phyloP scores from a whole-genome alignment of 2,113 vertebrate genomes.

The Brachirus orientalis region DNA sequence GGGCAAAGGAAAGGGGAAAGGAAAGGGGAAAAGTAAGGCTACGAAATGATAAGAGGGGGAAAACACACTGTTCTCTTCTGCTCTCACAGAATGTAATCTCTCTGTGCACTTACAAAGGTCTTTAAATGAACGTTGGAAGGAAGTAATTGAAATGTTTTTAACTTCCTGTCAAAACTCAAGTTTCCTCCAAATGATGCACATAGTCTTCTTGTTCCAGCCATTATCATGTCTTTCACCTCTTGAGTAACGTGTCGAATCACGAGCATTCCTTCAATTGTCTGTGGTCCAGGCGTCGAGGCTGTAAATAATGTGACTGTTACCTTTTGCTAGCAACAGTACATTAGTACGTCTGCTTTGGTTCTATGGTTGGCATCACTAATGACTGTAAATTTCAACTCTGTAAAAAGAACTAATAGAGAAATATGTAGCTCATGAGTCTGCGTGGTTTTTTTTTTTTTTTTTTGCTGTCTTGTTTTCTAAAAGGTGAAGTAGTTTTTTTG shows the following conservation, averaged over 20 bases:
- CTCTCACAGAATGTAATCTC: neutral
- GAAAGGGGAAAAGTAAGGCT: constrained; percentile 73
- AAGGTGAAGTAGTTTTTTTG: neutral
- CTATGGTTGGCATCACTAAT: constrained; percentile 10
- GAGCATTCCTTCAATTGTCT: constrained; percentile 5
- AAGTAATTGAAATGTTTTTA: neutral
- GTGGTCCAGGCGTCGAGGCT: constrained; percentile 16
- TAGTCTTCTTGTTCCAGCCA: neutral
- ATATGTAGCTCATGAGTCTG: constrained; percentile 13
- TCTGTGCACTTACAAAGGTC: constrained; percentile 25
- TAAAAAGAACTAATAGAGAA: constrained; percentile 58
- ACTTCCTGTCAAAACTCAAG: neutral
- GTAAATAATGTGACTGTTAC: constrained; percentile 65
- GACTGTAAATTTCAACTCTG: constrained; percentile 65
- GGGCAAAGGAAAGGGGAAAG: constrained; percentile 83
- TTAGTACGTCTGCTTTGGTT: constrained; percentile 17
- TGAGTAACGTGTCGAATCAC: constrained; percentile 1
- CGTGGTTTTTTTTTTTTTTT: neutral
- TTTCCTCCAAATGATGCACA: neutral
- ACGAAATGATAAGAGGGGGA: constrained; percentile 76
- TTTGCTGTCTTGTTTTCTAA: neutral
- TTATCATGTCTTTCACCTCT: constrained; percentile 53
- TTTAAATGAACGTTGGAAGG: neutral
- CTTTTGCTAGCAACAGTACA: constrained; percentile 22
- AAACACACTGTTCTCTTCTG: neutral